Evolutionary conservation across 2,113 vertebrate genomes (phyloP).

Genomic region (Argyrosomus japonicus): DNA sequence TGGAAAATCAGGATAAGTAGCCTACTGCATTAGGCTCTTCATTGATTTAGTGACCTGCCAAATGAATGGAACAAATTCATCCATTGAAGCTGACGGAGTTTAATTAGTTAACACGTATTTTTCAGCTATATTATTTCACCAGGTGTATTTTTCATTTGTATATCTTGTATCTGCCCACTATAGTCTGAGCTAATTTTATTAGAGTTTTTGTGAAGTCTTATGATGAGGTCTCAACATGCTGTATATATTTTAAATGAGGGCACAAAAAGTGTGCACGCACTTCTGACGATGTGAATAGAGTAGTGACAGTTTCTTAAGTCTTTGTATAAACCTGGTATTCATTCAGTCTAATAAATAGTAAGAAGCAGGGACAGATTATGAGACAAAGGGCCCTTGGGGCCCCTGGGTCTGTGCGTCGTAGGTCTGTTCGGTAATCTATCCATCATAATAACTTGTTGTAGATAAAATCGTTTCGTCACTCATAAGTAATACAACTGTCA

Average conservation of each 20-base stretch:
- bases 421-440: neutral
- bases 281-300: neutral
- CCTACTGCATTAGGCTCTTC: neutral
- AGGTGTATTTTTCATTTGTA: constrained; percentile 16
- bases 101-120: constrained; percentile 21
- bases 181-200: constrained; percentile 48
- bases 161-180: constrained; percentile 24
- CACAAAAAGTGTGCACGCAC: no score
- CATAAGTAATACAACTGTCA: neutral
- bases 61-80: constrained; percentile 24
- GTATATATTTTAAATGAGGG: neutral
- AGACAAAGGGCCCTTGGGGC: neutral
- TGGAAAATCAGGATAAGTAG: neutral
- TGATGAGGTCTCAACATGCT: neutral
- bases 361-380: neutral
- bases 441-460: neutral
- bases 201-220: constrained; percentile 2
- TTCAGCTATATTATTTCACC: constrained; percentile 18
- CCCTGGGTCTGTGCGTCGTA: neutral
- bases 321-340: neutral
- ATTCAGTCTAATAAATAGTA: neutral
- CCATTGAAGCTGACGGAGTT: neutral
- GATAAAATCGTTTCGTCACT: neutral
- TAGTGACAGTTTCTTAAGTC: neutral
- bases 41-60: constrained; percentile 28